phyloP scores from a whole-genome alignment of 2,113 vertebrate genomes.

The Dasyornis broadbenti region DNA sequence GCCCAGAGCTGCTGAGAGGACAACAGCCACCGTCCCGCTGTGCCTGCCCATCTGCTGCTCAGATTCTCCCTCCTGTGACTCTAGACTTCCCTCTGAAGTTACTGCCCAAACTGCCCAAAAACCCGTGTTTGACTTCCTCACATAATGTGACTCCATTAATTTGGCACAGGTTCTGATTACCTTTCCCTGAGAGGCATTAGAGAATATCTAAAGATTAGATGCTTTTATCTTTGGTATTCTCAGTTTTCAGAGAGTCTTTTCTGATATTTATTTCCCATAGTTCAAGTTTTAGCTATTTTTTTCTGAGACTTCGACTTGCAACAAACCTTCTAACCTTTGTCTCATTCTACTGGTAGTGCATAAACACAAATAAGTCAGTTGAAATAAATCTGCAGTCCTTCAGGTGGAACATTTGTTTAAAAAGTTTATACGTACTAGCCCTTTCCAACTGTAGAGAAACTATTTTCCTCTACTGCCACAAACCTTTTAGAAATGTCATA shows the following conservation, averaged over 20 bases:
- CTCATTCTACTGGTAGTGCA: not conserved
- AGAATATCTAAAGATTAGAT: not conserved
- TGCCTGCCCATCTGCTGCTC: not conserved
- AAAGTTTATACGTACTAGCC: not conserved
- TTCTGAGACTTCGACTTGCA: not conserved
- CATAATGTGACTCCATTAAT: not conserved
- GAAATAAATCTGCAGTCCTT: not conserved
- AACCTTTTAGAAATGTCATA: not conserved
- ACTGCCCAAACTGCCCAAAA: not conserved
- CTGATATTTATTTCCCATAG: not conserved
- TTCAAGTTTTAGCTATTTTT: not conserved
- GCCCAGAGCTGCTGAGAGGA: not conserved
- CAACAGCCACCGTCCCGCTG: not conserved
- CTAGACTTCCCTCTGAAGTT: not conserved
- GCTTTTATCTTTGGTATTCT: not conserved
- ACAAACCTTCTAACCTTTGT: not conserved
- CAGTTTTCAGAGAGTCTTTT: not conserved
- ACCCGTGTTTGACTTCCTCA: not conserved
- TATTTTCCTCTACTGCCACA: not conserved
- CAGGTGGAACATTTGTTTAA: not conserved
- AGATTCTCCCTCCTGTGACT: not conserved
- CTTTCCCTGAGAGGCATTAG: not conserved
- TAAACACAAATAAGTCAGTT: not conserved
- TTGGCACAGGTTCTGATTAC: not conserved
- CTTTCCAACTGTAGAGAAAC: not conserved